phyloP scores from a whole-genome alignment of 2,888 invertebrate species.

The Clanis bilineata region DNA sequence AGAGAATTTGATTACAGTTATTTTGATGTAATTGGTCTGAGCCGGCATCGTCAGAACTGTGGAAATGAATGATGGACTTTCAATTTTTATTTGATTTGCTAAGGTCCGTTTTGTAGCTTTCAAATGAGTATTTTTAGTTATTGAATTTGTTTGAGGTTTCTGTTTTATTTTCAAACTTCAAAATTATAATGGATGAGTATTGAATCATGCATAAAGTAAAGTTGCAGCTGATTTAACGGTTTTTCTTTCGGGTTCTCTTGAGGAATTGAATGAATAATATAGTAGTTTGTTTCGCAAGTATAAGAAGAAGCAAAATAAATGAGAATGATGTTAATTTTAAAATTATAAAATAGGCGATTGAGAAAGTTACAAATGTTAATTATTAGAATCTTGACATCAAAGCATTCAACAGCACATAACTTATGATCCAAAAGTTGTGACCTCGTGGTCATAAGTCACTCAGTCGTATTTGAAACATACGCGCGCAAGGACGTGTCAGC shows the following conservation, averaged over 20 bases:
- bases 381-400: too few species aligned
- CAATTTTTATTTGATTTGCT: slow-evolving; percentile 34
- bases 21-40: slow-evolving; percentile 35
- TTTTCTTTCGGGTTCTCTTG: neutral
- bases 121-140: neutral
- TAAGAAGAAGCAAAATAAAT: too few species aligned
- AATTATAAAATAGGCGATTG: too few species aligned
- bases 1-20: slow-evolving; percentile 36
- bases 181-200: neutral
- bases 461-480: too few species aligned
- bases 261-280: neutral
- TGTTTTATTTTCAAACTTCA: neutral
- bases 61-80: slow-evolving; percentile 42
- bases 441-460: too few species aligned
- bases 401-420: too few species aligned
- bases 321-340: too few species aligned
- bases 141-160: neutral
- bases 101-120: neutral
- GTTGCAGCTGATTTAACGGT: neutral
- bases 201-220: neutral
- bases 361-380: too few species aligned
- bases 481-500: too few species aligned
- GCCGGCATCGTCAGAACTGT: slow-evolving; percentile 26
- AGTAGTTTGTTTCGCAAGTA: too few species aligned
- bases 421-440: too few species aligned